Evolutionary conservation across 2,888 invertebrate species (phyloP).

Genomic region (Machimus rusticus): DNA sequence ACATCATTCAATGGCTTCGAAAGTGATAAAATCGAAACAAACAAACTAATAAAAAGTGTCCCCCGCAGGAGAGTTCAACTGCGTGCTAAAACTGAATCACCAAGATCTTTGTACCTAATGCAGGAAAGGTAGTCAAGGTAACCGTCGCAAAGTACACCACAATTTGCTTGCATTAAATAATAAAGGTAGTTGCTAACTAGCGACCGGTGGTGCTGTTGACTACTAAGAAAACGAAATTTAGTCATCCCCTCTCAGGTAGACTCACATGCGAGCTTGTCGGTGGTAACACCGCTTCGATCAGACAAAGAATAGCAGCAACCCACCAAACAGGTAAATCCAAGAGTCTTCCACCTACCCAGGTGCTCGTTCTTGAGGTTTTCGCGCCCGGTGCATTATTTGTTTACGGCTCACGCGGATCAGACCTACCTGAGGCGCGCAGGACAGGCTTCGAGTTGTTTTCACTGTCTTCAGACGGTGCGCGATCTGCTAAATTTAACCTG

Average conservation of each 20-base stretch:
- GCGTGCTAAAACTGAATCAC: neutral
- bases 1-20: neutral
- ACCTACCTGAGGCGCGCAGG: neutral
- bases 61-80: neutral
- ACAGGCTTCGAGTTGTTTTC: neutral
- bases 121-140: neutral
- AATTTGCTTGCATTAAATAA: neutral
- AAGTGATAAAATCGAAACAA: neutral
- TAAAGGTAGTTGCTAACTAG: neutral
- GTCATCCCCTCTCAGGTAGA: neutral
- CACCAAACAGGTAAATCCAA: constrained; percentile 17
- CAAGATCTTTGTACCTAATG: neutral
- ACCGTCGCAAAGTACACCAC: neutral
- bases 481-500: neutral
- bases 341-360: neutral
- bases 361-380: neutral
- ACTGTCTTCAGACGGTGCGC: neutral
- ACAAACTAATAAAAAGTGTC: neutral
- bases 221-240: neutral
- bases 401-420: constrained; percentile 1
- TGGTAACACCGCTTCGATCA: neutral
- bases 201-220: neutral
- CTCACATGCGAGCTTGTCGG: neutral
- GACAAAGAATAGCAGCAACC: constrained; percentile 9
- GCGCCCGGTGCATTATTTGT: constrained; percentile 9